Percentiles rank a stretch among this genome's conserved stretches.
phyloP scores from a whole-genome alignment of 2,888 invertebrate species.

The Lepidonotus clava region DNA sequence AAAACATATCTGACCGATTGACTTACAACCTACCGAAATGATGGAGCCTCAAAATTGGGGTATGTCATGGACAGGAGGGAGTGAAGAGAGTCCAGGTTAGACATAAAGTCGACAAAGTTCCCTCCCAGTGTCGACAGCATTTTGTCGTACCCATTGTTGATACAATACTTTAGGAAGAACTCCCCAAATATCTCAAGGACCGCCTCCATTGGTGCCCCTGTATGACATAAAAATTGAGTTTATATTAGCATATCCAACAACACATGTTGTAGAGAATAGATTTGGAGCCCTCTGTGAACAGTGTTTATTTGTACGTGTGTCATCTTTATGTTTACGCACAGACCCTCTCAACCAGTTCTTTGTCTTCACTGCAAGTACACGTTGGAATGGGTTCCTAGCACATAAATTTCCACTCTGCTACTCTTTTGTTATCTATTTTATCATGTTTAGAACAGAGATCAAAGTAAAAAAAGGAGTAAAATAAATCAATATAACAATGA shows the following conservation, averaged over 20 bases:
- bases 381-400: neutral
- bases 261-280: neutral
- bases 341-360: neutral
- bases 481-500: too few relatives aligned
- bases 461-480: too few relatives aligned
- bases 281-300: neutral
- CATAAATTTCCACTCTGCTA: too few relatives aligned
- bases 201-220: constrained; percentile 71
- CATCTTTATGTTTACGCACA: neutral
- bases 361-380: neutral
- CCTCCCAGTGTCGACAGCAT: constrained; percentile 76
- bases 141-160: constrained; percentile 76
- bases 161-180: constrained; percentile 75
- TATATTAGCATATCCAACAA: neutral
- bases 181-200: constrained; percentile 78
- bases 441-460: too few relatives aligned
- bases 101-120: constrained; percentile 75
- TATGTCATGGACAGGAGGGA: constrained; percentile 77
- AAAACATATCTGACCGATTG: too few relatives aligned
- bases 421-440: too few relatives aligned
- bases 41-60: constrained; percentile 78
- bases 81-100: constrained; percentile 78
- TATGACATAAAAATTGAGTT: constrained; percentile 60
- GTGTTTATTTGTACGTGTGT: neutral
- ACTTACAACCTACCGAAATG: constrained; percentile 76